Percentiles rank a stretch among this genome's conserved stretches.
phyloP scores from a whole-genome alignment of 2,888 invertebrate genomes.

The Nesidiocoris tenuis region DNA sequence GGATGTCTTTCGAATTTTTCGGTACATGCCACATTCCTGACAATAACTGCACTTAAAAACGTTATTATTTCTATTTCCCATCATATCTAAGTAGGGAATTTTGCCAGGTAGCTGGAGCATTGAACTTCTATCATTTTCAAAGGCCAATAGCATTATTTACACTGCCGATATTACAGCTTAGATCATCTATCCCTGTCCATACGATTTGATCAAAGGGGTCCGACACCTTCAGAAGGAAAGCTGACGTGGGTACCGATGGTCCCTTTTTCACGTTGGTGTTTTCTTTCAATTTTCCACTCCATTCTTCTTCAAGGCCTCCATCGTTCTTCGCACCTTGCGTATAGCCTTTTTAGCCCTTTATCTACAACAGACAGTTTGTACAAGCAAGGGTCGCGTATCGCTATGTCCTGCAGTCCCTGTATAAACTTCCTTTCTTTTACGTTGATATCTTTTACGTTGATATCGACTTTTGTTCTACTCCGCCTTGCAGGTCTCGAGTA shows the following conservation, averaged over 20 bases:
- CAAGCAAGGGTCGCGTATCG: neutral
- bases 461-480: neutral
- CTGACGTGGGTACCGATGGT: neutral
- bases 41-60: too few relatives aligned
- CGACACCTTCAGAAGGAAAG: neutral
- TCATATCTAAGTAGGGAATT: too few relatives aligned
- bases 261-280: neutral
- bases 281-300: neutral
- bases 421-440: neutral
- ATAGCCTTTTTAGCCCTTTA: neutral
- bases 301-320: neutral
- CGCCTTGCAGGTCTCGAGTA: neutral
- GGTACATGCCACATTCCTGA: too few relatives aligned
- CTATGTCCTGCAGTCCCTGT: neutral
- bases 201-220: neutral
- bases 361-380: neutral
- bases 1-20: too few relatives aligned
- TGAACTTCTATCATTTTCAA: too few relatives aligned
- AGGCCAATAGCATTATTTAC: too few relatives aligned
- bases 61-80: too few relatives aligned
- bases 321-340: neutral
- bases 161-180: too few relatives aligned
- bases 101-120: too few relatives aligned
- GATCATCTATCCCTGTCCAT: neutral
- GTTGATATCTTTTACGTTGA: neutral